Percentiles rank a stretch among this genome's conserved stretches.
Conservation (phyloP, 2,888 invertebrate genomes). For the Asteroscopus sphinx region DNA sequence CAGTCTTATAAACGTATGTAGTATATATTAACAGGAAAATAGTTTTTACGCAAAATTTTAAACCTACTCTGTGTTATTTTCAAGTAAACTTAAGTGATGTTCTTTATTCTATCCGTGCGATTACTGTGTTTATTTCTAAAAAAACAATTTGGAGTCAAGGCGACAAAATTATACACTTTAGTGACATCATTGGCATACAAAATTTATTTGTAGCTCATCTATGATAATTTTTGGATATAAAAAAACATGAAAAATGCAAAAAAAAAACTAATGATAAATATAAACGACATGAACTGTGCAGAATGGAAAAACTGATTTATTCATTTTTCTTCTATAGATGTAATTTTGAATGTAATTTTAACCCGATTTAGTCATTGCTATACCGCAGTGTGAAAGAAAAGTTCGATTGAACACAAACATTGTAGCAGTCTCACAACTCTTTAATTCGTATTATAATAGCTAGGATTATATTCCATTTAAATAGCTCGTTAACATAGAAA, state of each 20-base stretch:
- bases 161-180: conserved; percentile 38
- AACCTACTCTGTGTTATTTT: conserved; percentile 34
- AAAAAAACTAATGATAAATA: conserved; percentile 27
- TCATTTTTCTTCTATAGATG: conserved; percentile 33
- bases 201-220: conserved; percentile 53
- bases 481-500: conserved; percentile 37
- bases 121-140: conserved; percentile 29
- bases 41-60: conserved; percentile 23
- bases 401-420: conserved; percentile 16
- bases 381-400: conserved; percentile 1
- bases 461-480: conserved; percentile 41
- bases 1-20: conserved; percentile 44
- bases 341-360: conserved; percentile 21
- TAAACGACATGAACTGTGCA: conserved; percentile 43
- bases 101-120: conserved; percentile 25
- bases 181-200: conserved; percentile 48
- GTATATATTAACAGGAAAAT: conserved; percentile 38
- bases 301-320: conserved; percentile 40
- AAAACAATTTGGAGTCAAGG: conserved; percentile 31
- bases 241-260: conserved; percentile 31
- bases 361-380: conserved; percentile 3
- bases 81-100: conserved; percentile 50
- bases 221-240: conserved; percentile 42
- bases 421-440: conserved; percentile 11
- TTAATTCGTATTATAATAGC: conserved; percentile 23